These are phyloP conservation scores for Sebastes paucispinis DNA, from an alignment of 2,797 vertebrate species.

Conservation along the genomic window DNA sequence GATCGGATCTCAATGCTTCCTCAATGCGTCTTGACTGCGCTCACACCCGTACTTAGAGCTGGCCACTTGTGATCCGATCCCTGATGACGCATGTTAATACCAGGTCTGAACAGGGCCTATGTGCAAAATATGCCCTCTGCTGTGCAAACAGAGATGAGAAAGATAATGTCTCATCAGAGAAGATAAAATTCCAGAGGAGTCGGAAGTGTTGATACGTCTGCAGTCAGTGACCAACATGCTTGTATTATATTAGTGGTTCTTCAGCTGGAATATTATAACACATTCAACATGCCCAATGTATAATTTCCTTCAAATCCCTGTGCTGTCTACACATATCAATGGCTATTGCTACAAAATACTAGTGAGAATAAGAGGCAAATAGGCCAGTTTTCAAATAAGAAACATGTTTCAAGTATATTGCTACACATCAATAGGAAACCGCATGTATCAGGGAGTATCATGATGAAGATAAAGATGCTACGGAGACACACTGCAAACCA, in stretches of 20 bases:
- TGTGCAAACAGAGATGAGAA: neutral
- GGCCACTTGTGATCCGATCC: too few species aligned
- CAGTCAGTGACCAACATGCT: neutral
- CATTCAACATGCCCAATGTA: neutral
- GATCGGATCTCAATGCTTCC: too few species aligned
- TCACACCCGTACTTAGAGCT: too few species aligned
- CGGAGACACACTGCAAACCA: slow-evolving; percentile 7
- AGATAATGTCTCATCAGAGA: neutral
- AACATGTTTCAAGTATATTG: neutral
- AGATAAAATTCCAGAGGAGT: neutral
- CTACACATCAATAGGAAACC: slow-evolving; percentile 3
- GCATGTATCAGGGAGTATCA: slow-evolving; percentile 29
- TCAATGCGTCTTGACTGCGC: too few species aligned
- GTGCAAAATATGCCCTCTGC: neutral
- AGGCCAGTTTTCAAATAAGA: neutral
- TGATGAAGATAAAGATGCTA: slow-evolving; percentile 26
- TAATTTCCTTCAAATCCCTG: neutral
- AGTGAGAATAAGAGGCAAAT: neutral
- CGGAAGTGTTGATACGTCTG: neutral
- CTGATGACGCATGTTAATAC: too few species aligned
- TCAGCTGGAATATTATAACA: neutral
- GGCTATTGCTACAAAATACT: neutral
- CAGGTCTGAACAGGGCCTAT: too few species aligned
- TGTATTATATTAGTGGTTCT: neutral
- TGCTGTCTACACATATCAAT: neutral